Evolutionary conservation across 2,797 vertebrate species (phyloP).

Genomic region (Mallotus villosus): DNA sequence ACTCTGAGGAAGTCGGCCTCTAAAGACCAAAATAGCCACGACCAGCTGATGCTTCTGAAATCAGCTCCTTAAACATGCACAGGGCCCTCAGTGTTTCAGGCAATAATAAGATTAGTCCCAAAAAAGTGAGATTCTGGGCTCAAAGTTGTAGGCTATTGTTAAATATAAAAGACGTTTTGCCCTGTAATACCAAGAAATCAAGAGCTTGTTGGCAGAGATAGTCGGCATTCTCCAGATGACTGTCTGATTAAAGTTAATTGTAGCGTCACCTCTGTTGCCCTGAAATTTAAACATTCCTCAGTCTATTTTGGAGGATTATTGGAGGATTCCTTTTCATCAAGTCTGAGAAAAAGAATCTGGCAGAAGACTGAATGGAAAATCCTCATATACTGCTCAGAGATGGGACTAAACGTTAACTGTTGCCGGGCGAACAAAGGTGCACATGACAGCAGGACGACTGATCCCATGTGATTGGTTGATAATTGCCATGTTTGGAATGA

Average conservation of each 20-base stretch:
- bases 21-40: constrained; percentile 27
- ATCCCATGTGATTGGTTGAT: constrained; percentile 73
- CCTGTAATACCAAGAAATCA: constrained; percentile 18
- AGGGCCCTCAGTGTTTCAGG: not conserved
- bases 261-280: constrained; percentile 49
- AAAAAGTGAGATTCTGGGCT: too few relatives aligned
- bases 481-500: constrained; percentile 70
- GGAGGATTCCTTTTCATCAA: constrained; percentile 54
- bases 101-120: not conserved
- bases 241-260: constrained; percentile 60
- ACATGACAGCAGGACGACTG: constrained; percentile 56
- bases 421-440: constrained; percentile 47
- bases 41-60: constrained; percentile 32
- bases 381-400: constrained; percentile 46
- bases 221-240: constrained; percentile 55
- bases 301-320: constrained; percentile 44
- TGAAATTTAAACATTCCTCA: constrained; percentile 43
- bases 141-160: not conserved
- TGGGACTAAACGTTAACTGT: constrained; percentile 64
- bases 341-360: constrained; percentile 48
- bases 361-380: constrained; percentile 40
- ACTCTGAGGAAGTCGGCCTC: constrained; percentile 34
- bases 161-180: constrained; percentile 4
- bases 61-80: constrained; percentile 18
- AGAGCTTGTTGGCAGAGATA: constrained; percentile 39